Evolutionary conservation across 2,888 invertebrate species (phyloP).

Genomic region (Philereme transversata): DNA sequence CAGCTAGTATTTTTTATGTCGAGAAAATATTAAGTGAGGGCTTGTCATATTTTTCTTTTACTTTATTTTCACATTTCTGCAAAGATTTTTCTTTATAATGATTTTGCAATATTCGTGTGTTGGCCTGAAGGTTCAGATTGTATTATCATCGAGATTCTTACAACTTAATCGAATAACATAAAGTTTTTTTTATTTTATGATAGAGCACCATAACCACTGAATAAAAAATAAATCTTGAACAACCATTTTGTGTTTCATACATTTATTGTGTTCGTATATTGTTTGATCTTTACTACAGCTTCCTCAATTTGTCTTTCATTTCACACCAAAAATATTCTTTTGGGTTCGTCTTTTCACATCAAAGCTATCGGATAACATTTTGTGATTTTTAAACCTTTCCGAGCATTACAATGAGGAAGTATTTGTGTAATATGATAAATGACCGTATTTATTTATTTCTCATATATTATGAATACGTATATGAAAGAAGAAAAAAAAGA

Average conservation of each 20-base stretch:
- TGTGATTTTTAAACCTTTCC: conserved; percentile 3
- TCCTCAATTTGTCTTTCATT: conserved; percentile 5
- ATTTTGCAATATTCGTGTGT: not conserved
- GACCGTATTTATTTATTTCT: no score
- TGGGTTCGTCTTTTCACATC: conserved; percentile 23
- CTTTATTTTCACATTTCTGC: not conserved
- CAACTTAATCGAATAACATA: not conserved
- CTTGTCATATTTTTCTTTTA: not conserved
- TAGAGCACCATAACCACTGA: no score
- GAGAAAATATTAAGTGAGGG: not conserved
- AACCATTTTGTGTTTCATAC: not conserved
- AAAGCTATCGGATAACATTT: conserved; percentile 30
- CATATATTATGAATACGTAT: no score
- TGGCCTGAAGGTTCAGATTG: no score
- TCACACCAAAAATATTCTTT: conserved; percentile 3
- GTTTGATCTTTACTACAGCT: conserved; percentile 1
- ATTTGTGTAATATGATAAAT: not conserved
- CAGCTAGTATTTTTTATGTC: not conserved
- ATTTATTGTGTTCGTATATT: not conserved
- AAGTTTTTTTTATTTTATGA: no score
- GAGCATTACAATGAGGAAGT: conserved; percentile 5
- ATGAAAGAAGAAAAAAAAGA: no score
- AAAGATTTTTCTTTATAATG: not conserved
- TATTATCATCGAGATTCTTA: not conserved
- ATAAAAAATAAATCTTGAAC: no score